phyloP scores from a whole-genome alignment of 2,113 vertebrate species.

The Chaetodon auriga region DNA sequence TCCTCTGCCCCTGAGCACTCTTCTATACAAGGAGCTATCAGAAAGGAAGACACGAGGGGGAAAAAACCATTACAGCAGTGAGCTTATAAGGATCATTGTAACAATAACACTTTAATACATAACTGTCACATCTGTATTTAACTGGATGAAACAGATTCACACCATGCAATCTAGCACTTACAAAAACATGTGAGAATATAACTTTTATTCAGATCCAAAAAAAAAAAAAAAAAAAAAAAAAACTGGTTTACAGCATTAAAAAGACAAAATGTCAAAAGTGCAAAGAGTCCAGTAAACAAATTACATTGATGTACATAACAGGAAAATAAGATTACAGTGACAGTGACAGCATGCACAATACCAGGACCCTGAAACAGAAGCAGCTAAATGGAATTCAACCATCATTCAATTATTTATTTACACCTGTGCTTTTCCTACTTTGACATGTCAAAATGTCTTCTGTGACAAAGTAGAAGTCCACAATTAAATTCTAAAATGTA shows the following conservation, averaged over 20 bases:
- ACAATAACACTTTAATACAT: not conserved
- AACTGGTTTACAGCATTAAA: not conserved
- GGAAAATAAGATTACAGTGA: not conserved
- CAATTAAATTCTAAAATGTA: not conserved
- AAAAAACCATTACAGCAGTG: not conserved
- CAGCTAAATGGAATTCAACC: not conserved
- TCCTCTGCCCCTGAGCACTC: not conserved
- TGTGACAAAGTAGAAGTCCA: not conserved
- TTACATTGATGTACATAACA: not conserved
- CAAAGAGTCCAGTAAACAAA: not conserved
- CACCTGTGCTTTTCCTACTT: not conserved
- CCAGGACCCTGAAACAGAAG: not conserved
- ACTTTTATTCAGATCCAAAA: not conserved
- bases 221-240: not conserved
- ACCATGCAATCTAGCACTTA: not conserved
- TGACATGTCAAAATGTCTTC: not conserved
- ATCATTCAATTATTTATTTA: not conserved
- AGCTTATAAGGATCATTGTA: conserved; percentile 21
- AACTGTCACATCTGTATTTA: not conserved
- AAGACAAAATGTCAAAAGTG: not conserved
- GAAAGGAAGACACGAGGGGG: not conserved
- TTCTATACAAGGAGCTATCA: conserved; percentile 33
- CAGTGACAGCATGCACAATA: not conserved
- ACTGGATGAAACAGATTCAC: not conserved
- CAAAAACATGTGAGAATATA: not conserved